Evolutionary conservation across 2,113 vertebrate species (phyloP).

Genomic region (Hippopotamus amphibius): DNA sequence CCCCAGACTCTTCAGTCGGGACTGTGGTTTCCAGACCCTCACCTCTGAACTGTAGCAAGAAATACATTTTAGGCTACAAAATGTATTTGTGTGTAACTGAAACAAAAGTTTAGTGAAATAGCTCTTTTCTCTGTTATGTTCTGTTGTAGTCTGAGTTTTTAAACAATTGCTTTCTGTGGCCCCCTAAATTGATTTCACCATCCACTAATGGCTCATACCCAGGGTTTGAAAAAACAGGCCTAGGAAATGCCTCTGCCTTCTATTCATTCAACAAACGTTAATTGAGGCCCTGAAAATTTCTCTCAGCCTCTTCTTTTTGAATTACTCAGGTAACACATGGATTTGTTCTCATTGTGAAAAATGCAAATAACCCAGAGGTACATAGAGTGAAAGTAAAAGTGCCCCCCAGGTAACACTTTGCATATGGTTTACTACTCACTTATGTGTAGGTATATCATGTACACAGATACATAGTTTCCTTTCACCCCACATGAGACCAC

Average conservation of each 20-base stretch:
- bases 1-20: not conserved
- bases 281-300: not conserved
- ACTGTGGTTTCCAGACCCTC: not conserved
- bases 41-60: not conserved
- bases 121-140: not conserved
- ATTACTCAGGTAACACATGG: not conserved
- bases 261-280: not conserved
- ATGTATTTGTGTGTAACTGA: not conserved
- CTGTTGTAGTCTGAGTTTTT: not conserved
- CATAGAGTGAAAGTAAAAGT: not conserved
- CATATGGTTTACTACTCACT: not conserved
- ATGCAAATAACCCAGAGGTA: not conserved
- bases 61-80: not conserved
- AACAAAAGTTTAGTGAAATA: conserved; percentile 39
- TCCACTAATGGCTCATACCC: not conserved
- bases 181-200: conserved; percentile 19
- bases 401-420: not conserved
- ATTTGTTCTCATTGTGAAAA: conserved; percentile 26
- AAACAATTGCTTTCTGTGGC: not conserved
- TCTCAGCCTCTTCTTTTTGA: not conserved
- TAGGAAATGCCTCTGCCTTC: not conserved
- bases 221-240: conserved; percentile 46
- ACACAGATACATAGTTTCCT: not conserved
- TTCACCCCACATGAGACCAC: not conserved
- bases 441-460: fast-evolving